phyloP scores from a whole-genome alignment of 2,113 vertebrate genomes.

The Hippoglossus stenolepis region DNA sequence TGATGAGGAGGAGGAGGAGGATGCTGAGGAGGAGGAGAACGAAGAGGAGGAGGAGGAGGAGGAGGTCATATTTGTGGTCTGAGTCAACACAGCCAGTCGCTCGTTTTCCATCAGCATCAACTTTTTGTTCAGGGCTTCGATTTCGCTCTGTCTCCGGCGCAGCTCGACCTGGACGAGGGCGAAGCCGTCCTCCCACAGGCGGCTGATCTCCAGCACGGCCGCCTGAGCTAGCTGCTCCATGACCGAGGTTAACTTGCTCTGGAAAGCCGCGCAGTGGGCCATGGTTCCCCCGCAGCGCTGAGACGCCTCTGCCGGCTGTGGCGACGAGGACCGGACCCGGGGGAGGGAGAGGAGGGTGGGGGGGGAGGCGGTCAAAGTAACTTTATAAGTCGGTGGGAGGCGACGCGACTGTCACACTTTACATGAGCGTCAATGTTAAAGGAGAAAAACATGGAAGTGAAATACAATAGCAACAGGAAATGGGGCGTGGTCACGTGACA shows the following conservation, averaged over 20 bases:
- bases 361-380: not conserved
- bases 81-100: slow-evolving; percentile 15
- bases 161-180: slow-evolving; percentile 73
- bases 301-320: not conserved
- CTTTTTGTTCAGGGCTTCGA: slow-evolving; percentile 71
- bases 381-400: not conserved
- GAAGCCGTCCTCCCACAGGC: slow-evolving; percentile 80
- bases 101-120: slow-evolving; percentile 71
- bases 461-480: slow-evolving; percentile 65
- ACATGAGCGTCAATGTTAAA: not conserved
- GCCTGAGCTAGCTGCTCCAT: slow-evolving; percentile 79
- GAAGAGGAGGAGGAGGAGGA: not conserved
- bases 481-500: slow-evolving; percentile 49
- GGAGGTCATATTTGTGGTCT: slow-evolving; percentile 13
- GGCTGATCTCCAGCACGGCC: slow-evolving; percentile 79
- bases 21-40: slow-evolving; percentile 1
- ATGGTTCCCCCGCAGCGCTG: slow-evolving; percentile 43
- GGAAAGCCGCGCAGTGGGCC: slow-evolving; percentile 72
- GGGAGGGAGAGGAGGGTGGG: no score
- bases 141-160: slow-evolving; percentile 75
- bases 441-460: slow-evolving; percentile 59
- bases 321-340: slow-evolving; percentile 11
- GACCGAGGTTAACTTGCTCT: slow-evolving; percentile 76
- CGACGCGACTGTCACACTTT: not conserved
- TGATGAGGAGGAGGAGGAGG: not conserved